These are phyloP conservation scores for Andricus curvator DNA, from an alignment of 2,888 invertebrate genomes.

Conservation along the genomic window DNA sequence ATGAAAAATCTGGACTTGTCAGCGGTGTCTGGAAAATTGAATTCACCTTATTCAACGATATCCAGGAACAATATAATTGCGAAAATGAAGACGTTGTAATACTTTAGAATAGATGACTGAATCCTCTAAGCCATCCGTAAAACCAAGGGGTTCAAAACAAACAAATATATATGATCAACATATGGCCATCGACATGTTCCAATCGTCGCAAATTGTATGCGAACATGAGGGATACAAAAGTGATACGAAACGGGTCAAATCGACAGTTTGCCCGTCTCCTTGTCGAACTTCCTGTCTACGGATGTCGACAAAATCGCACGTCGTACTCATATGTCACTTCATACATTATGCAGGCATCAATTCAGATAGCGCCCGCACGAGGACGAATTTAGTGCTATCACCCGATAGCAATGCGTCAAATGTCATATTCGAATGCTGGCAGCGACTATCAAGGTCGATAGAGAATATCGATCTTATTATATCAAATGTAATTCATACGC, in stretches of 20 bases:
- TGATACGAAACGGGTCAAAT: slow-evolving; percentile 8
- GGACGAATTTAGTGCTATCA: neutral
- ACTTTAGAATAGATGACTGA: too few species aligned
- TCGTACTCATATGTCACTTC: slow-evolving; percentile 44
- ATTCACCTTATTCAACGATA: too few species aligned
- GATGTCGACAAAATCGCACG: slow-evolving; percentile 40
- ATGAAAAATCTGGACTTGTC: too few species aligned
- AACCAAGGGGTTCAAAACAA: too few species aligned
- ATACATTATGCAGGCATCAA: slow-evolving; percentile 51
- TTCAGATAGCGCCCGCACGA: slow-evolving; percentile 29
- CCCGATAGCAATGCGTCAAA: too few species aligned
- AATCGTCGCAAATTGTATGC: neutral
- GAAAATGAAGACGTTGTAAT: too few species aligned
- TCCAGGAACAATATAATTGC: too few species aligned
- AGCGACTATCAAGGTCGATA: neutral
- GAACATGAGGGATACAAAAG: neutral
- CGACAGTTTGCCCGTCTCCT: neutral
- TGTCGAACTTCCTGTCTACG: slow-evolving; percentile 28
- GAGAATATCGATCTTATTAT: neutral
- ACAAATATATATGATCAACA: neutral
- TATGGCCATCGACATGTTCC: neutral
- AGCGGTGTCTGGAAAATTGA: too few species aligned
- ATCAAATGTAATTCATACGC: neutral
- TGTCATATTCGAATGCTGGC: neutral
- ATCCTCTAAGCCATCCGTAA: too few species aligned